Conservation (phyloP, 2,113 vertebrate species). For the Platysternon megacephalum region DNA sequence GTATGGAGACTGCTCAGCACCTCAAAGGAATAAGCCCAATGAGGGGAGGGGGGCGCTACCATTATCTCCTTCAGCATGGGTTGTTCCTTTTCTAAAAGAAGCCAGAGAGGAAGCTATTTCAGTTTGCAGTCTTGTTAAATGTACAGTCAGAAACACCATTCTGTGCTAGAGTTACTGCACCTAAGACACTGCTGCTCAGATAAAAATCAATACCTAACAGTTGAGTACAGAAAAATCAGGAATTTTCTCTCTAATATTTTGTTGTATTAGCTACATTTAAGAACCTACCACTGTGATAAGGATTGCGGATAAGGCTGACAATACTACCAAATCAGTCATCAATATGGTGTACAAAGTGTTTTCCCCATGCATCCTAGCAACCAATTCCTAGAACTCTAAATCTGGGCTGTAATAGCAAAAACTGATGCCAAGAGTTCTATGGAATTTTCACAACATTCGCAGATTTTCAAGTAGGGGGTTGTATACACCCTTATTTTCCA, state of each 20-base stretch:
- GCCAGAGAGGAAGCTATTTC: not conserved
- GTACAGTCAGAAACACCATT: not conserved
- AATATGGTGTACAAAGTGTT: not conserved
- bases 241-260: not conserved
- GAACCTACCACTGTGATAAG: not conserved
- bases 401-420: not conserved
- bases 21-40: not conserved
- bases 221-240: not conserved
- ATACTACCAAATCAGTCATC: not conserved
- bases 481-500: not conserved
- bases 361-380: not conserved
- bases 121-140: not conserved
- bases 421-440: not conserved
- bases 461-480: not conserved
- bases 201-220: not conserved
- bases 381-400: not conserved
- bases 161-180: not conserved
- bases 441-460: not conserved
- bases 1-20: not conserved
- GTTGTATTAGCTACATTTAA: not conserved
- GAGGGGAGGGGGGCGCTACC: not conserved
- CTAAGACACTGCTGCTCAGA: not conserved
- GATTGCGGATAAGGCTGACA: not conserved
- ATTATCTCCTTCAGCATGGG: not conserved
- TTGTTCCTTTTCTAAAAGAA: not conserved